Evolutionary conservation across 2,797 vertebrate genomes (phyloP).

Genomic region (Aldrovandia affinis): DNA sequence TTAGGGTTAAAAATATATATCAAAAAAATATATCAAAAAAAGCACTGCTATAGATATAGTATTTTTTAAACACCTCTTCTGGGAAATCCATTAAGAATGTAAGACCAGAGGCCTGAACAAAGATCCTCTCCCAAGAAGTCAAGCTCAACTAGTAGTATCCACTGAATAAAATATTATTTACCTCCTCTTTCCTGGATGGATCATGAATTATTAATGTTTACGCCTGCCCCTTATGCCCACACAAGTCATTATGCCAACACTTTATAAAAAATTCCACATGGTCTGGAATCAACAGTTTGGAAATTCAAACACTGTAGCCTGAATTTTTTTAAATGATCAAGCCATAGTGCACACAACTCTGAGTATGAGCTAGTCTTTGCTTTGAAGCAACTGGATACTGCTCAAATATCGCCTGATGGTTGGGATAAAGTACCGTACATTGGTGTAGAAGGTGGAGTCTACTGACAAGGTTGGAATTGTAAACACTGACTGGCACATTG

Average conservation of each 20-base stretch:
- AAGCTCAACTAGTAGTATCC: neutral
- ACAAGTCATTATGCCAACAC: neutral
- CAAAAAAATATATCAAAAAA: too few species aligned
- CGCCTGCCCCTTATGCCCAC: neutral
- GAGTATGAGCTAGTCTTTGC: constrained; percentile 28
- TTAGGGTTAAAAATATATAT: too few species aligned
- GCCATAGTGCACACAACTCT: too few species aligned
- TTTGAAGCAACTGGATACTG: constrained; percentile 36
- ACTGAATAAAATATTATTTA: neutral
- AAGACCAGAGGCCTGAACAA: neutral
- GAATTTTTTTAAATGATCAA: too few species aligned
- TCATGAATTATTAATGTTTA: constrained; percentile 7
- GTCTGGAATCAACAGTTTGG: neutral
- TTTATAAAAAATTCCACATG: too few species aligned
- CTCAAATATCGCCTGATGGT: neutral
- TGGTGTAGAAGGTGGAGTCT: constrained; percentile 12
- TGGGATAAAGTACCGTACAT: constrained; percentile 27
- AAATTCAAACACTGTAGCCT: too few species aligned
- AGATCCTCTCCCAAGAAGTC: neutral
- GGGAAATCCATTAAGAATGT: neutral
- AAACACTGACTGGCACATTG: constrained; percentile 40
- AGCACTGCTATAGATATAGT: neutral
- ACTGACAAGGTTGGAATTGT: constrained; percentile 26
- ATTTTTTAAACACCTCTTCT: neutral
- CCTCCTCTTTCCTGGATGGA: neutral